These are phyloP conservation scores for Chelonus formosanus DNA, from an alignment of 2,888 invertebrate genomes.

Conservation along the genomic window DNA sequence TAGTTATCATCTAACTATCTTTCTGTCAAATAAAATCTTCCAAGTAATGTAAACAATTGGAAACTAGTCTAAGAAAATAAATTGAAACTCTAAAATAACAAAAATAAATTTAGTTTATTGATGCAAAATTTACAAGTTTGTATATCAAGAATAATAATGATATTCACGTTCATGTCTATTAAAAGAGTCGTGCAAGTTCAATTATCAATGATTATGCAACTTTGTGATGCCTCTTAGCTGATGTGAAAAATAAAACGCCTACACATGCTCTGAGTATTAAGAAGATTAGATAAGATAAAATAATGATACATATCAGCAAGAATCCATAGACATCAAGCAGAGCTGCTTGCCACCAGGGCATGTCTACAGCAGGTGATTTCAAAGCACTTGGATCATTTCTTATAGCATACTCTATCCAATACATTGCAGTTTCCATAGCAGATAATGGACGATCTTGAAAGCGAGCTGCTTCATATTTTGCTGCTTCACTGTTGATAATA, in stretches of 20 bases:
- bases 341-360: conserved; percentile 47
- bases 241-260: background rate
- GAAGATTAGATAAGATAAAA: conserved; percentile 11
- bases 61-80: too few relatives aligned
- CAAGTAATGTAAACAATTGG: too few relatives aligned
- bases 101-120: too few relatives aligned
- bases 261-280: conserved; percentile 9
- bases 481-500: conserved; percentile 47
- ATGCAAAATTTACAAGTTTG: too few relatives aligned
- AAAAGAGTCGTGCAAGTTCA: background rate
- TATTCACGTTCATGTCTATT: too few relatives aligned
- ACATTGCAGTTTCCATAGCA: conserved; percentile 45
- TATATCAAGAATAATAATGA: too few relatives aligned
- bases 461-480: conserved; percentile 45
- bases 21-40: too few relatives aligned
- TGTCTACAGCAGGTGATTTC: conserved; percentile 42
- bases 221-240: background rate
- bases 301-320: conserved; percentile 6
- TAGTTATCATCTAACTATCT: too few relatives aligned
- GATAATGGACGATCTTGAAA: conserved; percentile 49
- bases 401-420: conserved; percentile 48
- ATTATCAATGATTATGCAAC: background rate
- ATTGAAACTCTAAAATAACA: too few relatives aligned
- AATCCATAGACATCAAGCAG: conserved; percentile 44
- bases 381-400: conserved; percentile 42